phyloP scores from a whole-genome alignment of 2,113 vertebrate genomes.

The Pungitius pungitius region DNA sequence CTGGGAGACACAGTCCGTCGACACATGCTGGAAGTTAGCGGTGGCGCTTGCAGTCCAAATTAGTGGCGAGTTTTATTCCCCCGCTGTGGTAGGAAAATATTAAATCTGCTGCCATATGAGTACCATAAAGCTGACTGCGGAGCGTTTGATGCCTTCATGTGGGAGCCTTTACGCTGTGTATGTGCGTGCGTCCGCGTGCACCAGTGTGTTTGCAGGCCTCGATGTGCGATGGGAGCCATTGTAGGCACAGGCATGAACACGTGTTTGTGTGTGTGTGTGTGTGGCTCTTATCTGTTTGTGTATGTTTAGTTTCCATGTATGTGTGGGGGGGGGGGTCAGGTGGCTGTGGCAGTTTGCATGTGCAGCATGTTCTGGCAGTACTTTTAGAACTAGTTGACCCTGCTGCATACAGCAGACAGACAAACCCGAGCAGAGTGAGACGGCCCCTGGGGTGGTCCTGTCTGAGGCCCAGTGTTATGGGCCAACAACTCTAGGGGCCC shows the following conservation, averaged over 20 bases:
- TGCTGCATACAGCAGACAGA: conserved; percentile 62
- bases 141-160: conserved; percentile 86
- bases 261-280: conserved; percentile 28
- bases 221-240: conserved; percentile 61
- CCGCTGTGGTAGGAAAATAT: conserved; percentile 87
- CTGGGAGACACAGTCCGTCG: conserved; percentile 79
- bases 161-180: conserved; percentile 79
- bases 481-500: conserved; percentile 64
- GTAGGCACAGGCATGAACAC: conserved; percentile 61
- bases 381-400: conserved; percentile 74
- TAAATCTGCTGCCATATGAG: conserved; percentile 87
- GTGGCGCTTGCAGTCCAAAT: conserved; percentile 85
- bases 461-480: conserved; percentile 69
- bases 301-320: conserved; percentile 9
- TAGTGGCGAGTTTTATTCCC: conserved; percentile 87
- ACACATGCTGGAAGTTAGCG: conserved; percentile 84
- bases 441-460: conserved; percentile 75
- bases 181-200: conserved; percentile 31
- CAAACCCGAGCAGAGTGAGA: conserved; percentile 72
- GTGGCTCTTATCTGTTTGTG: conserved; percentile 42
- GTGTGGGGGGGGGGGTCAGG: conserved; percentile 24
- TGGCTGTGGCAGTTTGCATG: conserved; percentile 46
- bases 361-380: conserved; percentile 65
- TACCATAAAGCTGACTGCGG: conserved; percentile 83
- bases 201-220: conserved; percentile 41